A percentile compares a stretch with the other conserved stretches of the same genome.
Evolutionary conservation across 53 echinoderm and acorn worm species (phyloP).

Genomic region (Holothuria leucospilota): DNA sequence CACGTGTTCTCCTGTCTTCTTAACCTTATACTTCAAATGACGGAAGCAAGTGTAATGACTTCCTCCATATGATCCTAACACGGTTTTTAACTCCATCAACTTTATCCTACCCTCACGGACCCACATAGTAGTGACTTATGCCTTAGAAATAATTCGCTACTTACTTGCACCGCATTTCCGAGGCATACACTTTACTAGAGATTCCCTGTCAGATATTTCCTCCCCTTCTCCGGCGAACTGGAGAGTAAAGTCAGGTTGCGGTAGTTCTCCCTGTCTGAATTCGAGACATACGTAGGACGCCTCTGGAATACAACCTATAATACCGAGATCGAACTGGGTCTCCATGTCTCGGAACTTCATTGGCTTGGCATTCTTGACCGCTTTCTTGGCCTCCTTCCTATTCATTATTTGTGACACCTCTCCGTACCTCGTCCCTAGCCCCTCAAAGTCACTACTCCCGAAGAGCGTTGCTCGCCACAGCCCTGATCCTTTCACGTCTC

Average conservation of each 20-base stretch:
- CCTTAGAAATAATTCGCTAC: neutral
- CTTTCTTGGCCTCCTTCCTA: neutral
- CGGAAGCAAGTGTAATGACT: no score
- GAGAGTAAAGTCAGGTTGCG: constrained; percentile 19
- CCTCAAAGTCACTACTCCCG: constrained; percentile 29
- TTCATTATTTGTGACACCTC: constrained; percentile 14
- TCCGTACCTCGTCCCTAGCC: neutral
- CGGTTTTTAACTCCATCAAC: no score
- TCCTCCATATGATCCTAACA: no score
- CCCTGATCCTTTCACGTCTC: constrained; percentile 5
- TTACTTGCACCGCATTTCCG: constrained; percentile 44
- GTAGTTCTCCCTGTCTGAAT: constrained; percentile 3
- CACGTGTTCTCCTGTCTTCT: no score
- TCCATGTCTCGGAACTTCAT: neutral
- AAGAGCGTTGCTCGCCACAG: constrained; percentile 3
- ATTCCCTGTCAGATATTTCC: neutral
- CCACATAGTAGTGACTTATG: no score
- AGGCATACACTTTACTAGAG: constrained; percentile 12
- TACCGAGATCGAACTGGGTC: constrained; percentile 40
- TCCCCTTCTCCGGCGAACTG: neutral
- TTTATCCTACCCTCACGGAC: no score
- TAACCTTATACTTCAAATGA: no score
- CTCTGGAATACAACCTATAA: constrained; percentile 19
- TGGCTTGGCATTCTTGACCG: constrained; percentile 16
- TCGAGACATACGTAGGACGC: constrained; percentile 42